Evolutionary conservation across 2,113 vertebrate genomes (phyloP).

Genomic region (Chamaetylas fuelleborni): DNA sequence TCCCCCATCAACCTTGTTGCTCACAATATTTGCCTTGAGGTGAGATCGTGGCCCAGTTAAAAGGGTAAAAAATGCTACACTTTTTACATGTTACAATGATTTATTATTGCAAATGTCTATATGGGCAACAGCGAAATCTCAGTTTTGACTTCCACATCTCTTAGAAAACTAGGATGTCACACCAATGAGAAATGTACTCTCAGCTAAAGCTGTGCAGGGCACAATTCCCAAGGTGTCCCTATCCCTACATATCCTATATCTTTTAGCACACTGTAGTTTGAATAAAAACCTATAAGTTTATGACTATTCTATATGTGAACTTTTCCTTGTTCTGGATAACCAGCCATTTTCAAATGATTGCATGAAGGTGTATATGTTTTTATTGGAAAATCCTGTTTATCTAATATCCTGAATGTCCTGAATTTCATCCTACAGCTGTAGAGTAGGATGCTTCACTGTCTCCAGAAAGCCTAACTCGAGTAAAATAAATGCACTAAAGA

Average conservation of each 20-base stretch:
- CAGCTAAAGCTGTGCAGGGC: neutral
- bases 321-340: neutral
- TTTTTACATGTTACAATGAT: neutral
- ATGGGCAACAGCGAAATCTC: neutral
- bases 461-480: neutral
- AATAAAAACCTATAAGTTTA: neutral
- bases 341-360: neutral
- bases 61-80: neutral
- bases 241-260: neutral
- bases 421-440: neutral
- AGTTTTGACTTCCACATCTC: neutral
- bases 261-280: neutral
- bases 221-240: neutral
- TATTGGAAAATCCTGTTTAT: neutral
- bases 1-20: neutral
- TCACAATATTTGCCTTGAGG: neutral
- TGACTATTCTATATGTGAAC: neutral
- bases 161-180: neutral
- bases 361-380: neutral
- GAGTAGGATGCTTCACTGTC: neutral
- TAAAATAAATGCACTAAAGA: constrained; percentile 27
- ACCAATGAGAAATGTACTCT: neutral
- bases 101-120: neutral
- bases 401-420: neutral
- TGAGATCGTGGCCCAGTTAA: neutral